A percentile compares a stretch with the other conserved stretches of the same genome.
phyloP scores from a whole-genome alignment of 2,113 vertebrate species.

The Clarias macrocephalus region DNA sequence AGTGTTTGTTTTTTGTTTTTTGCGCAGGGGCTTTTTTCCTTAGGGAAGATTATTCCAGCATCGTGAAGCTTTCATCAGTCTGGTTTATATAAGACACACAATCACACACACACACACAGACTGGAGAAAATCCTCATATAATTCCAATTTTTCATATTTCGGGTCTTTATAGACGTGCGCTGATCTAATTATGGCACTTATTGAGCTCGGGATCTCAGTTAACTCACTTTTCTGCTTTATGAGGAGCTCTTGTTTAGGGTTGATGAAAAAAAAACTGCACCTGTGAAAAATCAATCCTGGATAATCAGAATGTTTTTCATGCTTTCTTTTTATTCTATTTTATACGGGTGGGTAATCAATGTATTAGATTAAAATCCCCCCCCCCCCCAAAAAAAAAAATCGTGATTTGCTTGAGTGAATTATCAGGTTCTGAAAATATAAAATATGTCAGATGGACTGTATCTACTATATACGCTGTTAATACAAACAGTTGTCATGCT shows the following conservation, averaged over 20 bases:
- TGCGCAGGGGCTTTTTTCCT: not conserved
- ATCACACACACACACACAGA: not conserved
- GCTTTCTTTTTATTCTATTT: not conserved
- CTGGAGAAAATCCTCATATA: conserved; percentile 15
- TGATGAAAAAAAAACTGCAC: not conserved
- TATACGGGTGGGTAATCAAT: not conserved
- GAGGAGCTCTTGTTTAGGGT: not conserved
- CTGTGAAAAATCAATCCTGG: not conserved
- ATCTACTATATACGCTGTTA: no score
- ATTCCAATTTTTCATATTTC: not conserved
- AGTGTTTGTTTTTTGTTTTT: not conserved
- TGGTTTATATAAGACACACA: conserved; percentile 23
- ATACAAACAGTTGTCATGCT: not conserved
- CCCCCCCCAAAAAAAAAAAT: not conserved
- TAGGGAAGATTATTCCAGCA: conserved; percentile 21
- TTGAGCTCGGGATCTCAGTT: not conserved
- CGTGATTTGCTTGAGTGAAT: not conserved
- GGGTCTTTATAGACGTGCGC: not conserved
- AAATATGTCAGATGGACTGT: no score
- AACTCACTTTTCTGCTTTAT: not conserved
- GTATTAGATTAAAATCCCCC: not conserved
- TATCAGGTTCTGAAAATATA: not conserved
- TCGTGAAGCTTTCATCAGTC: conserved; percentile 10
- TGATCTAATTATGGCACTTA: conserved; percentile 13
- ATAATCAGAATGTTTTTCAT: not conserved